Evolutionary conservation across 2,113 vertebrate species (phyloP), one percentile per base, ranked within the genome.

Genomic region (Haemorhous mexicanus): DNA sequence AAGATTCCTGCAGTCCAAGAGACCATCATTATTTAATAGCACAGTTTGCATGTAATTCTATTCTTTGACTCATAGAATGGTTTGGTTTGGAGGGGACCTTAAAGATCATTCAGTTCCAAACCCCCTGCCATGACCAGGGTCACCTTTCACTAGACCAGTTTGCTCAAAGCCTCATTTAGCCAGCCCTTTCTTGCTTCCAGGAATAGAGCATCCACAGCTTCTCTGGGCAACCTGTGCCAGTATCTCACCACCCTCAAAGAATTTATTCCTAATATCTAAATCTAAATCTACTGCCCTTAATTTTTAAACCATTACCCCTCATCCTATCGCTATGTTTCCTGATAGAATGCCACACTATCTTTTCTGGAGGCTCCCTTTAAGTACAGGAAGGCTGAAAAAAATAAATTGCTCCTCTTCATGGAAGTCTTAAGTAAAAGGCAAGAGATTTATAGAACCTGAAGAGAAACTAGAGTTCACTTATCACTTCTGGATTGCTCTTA

Each of bases 81-180:
- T 72, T 70, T 23, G 4, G 4, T 28, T 13, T 64, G 12, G 19
- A 80, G 47, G 11, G 8, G 6, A 62, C 41, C 35, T 47, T 80
- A 77, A 80, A 68, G 35, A 23, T 11, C 4, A 43, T 13, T 14
- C 8, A 7, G 5, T 61, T 73, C 37, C 35, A 89, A 69, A 23
- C 0, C 2, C 19, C 5, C 10, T 72, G 52, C 16, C 28, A 16
- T 39, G 13, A 19, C 4, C 43, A 46, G 16, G 9, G n/a, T 33
- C 7, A 62, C 4, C 7, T 19, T 52, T 33, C 30, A 14, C 14
- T 17, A 58, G 37, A 32, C 5, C n/a, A 53, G 21, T 11, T 22
- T 53, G 8, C 24, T 55, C 19, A 70, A 70, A 70, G 26, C 9
- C 15, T 1, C 7, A 13, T 35, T 46, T 41, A 78, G 2, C 19